phyloP scores from a whole-genome alignment of 92 coral and sea anemone species.

The Porites cylindrica region DNA sequence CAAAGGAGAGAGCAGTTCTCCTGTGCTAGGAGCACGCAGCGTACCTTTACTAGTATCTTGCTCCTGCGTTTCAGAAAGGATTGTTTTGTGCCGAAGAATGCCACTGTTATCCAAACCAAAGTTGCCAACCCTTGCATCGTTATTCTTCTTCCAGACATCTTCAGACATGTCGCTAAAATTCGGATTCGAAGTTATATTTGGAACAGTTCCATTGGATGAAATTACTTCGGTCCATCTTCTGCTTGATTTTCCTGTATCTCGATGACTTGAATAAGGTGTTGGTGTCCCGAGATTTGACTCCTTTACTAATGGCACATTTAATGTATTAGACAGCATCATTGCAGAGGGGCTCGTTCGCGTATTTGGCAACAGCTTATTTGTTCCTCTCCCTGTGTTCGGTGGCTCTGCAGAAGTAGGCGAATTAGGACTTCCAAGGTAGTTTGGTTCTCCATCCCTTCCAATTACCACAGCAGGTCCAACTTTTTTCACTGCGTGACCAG shows the following conservation, averaged over 20 bases:
- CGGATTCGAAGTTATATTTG: constrained; percentile 35
- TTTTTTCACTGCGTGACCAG: not conserved
- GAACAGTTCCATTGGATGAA: not conserved
- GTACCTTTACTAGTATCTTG: constrained; percentile 38
- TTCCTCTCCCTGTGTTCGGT: not conserved
- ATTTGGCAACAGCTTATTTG: not conserved
- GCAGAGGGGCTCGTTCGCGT: not conserved
- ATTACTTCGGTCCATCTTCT: constrained; percentile 6
- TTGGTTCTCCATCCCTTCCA: constrained; percentile 16
- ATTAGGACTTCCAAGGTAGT: not conserved
- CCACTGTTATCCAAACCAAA: constrained; percentile 6
- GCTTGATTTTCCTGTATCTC: not conserved
- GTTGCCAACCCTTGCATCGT: not conserved
- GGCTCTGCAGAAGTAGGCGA: not conserved
- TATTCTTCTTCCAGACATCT: constrained; percentile 27
- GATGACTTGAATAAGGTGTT: constrained; percentile 18
- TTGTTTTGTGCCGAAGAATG: not conserved
- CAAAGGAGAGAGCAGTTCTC: constrained; percentile 84
- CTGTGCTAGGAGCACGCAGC: constrained; percentile 56
- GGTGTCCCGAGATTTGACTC: not conserved
- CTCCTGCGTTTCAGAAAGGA: constrained; percentile 32
- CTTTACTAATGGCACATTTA: not conserved
- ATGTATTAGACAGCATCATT: not conserved
- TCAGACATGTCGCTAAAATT: constrained; percentile 12
- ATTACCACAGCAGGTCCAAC: not conserved